Percentiles rank a stretch among this genome's conserved stretches.
Evolutionary conservation across 2,797 vertebrate genomes (phyloP).

Genomic region (Glossophaga mutica): DNA sequence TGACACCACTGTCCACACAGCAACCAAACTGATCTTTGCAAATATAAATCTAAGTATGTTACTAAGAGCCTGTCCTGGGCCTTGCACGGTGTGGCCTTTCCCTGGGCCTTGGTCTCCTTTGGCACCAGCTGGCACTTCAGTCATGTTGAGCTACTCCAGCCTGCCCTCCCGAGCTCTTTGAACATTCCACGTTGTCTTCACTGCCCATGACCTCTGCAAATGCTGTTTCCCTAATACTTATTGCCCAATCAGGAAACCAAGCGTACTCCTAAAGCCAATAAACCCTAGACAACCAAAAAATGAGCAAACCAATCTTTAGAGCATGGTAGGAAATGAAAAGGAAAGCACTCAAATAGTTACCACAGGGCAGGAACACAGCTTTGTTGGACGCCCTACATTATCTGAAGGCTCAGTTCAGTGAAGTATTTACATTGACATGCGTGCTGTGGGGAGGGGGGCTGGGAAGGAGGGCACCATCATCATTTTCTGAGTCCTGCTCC

Average conservation of each 20-base stretch:
- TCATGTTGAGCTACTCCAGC: neutral
- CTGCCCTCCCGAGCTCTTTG: neutral
- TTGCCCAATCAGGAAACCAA: neutral
- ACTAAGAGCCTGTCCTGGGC: neutral
- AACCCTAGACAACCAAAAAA: neutral
- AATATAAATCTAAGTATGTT: neutral
- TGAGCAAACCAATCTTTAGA: neutral
- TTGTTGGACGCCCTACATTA: neutral
- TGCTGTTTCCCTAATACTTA: neutral
- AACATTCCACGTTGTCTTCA: neutral
- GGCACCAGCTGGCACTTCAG: neutral
- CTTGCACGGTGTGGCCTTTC: neutral
- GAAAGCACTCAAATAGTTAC: neutral
- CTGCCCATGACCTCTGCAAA: neutral
- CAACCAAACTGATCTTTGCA: neutral
- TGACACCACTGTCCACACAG: neutral
- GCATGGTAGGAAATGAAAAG: neutral
- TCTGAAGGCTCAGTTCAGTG: neutral
- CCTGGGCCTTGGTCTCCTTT: rapidly evolving
- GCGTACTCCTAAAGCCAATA: neutral
- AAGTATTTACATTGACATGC: neutral
- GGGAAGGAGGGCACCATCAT: neutral
- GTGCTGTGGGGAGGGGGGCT: rapidly evolving
- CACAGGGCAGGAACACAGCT: neutral
- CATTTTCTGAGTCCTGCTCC: neutral